Base-by-base conservation (phyloP, 2,888 invertebrate species). In the Oscheius sp. region DNA sequence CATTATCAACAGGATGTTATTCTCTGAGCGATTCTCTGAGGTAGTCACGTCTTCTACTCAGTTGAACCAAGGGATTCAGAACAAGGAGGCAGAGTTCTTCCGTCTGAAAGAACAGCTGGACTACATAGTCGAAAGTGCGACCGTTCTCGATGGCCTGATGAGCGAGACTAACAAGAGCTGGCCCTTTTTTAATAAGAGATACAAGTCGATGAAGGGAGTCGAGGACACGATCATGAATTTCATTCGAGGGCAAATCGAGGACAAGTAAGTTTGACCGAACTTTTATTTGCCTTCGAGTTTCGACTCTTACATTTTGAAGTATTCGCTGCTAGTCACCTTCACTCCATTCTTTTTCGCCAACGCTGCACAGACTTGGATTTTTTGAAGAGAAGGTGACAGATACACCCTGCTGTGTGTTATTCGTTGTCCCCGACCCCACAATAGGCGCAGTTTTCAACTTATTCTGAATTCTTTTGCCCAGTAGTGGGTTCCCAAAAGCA, bases 1-100 rank as follows among this genome's bases (percentile, higher is more conserved):
- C 33, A 66, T 73, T 35, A 65, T 73, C 35, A 73, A 73, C 42
- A 10, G 65, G 37, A 66, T 73, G 2, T 3, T 73, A 1, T 73
- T 73, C 57, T 33, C 51, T n/a, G 60, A 73, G 9, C 3, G 73
- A 37, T 73, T 65, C 37, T 50, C 60, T 13, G 57, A 73, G 62
- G 72, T 72, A n/a, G 29, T 1, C 2, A 32, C 21, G 21, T 0
- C 21, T 21, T 21, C 21, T 21, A 0, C 21, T 21, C 21, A 21
- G 21, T 21, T 21, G 21, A 21, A 0, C 21, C 21, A 21, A 21
- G 21, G 21, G 21, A 21, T 68, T 13, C 13, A 68, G 68, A 55
- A 68, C 21, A 68, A 68, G 32, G 68, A 68, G 13, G 53, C n/a
- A 3, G 57, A 68, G 33, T 68, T 68, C 33, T 68, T 68, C 37